These are phyloP conservation scores for Argyresthia albistria DNA, from an alignment of 2,888 invertebrate species.

Conservation along the genomic window DNA sequence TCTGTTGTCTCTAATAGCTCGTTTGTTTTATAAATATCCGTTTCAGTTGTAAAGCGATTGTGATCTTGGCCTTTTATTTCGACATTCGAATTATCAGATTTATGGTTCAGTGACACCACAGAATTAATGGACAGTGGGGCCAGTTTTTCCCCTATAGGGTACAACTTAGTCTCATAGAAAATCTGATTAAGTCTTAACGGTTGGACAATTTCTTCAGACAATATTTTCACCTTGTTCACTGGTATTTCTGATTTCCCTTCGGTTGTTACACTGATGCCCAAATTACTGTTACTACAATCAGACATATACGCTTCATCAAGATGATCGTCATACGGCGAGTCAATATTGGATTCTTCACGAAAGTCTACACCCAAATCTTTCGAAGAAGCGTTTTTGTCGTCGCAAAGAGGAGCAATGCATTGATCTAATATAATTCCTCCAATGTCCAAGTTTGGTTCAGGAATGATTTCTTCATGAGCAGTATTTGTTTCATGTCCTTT, in stretches of 20 bases:
- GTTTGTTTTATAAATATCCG: too few species aligned
- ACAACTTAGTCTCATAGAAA: conserved; percentile 12
- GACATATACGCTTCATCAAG: conserved; percentile 14
- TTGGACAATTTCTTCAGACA: conserved; percentile 32
- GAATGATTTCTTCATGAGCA: not conserved
- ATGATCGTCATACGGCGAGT: conserved; percentile 9
- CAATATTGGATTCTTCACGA: not conserved
- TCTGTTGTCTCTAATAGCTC: too few species aligned
- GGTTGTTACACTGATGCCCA: conserved; percentile 2
- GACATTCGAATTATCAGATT: conserved; percentile 1
- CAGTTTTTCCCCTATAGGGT: conserved; percentile 14
- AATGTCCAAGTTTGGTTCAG: not conserved
- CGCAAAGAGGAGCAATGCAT: not conserved
- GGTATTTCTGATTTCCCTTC: not conserved
- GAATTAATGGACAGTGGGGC: conserved; percentile 24
- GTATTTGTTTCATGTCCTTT: not conserved
- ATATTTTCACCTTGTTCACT: conserved; percentile 25
- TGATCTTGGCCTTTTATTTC: not conserved
- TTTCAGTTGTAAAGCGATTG: too few species aligned
- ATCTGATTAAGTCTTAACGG: conserved; percentile 18
- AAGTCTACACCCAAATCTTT: not conserved
- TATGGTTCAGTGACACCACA: conserved; percentile 16
- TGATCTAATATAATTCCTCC: not conserved
- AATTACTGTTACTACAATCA: conserved; percentile 13
- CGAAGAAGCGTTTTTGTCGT: not conserved